Conservation (phyloP, 1,140 invertebrate species). For the Camponotus pennsylvanicus region DNA sequence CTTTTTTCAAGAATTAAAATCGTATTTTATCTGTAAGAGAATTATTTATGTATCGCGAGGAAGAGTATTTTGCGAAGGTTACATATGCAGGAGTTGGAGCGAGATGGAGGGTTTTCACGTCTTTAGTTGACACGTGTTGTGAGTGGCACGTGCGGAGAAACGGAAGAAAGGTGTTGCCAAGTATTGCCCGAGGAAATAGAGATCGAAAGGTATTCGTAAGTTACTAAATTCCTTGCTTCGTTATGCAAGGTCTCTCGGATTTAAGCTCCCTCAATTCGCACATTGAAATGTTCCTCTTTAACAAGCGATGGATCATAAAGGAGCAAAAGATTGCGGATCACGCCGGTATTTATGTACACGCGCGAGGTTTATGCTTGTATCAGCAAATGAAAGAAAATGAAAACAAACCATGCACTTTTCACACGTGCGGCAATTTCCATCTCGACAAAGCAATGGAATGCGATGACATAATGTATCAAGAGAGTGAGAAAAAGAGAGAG, state of each 20-base stretch:
- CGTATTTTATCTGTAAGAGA: neutral
- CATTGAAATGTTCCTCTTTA: neutral
- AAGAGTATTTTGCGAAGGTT: neutral
- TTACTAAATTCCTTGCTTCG: neutral
- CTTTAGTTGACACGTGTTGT: neutral
- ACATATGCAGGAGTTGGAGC: neutral
- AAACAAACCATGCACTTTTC: neutral
- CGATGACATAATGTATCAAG: too few species aligned
- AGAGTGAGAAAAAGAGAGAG: too few species aligned
- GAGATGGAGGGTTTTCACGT: neutral
- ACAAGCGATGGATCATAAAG: neutral
- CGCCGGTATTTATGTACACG: too few species aligned
- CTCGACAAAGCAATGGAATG: neutral
- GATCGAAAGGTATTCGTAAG: neutral
- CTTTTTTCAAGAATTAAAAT: neutral
- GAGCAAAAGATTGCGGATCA: neutral
- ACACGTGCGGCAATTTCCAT: neutral
- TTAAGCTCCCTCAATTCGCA: neutral
- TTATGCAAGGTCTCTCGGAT: neutral
- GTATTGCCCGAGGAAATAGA: neutral
- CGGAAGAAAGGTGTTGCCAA: neutral
- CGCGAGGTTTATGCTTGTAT: too few species aligned
- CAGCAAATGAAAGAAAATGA: too few species aligned
- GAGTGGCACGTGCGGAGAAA: neutral
- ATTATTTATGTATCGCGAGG: neutral